phyloP scores from a whole-genome alignment of 2,113 vertebrate species.

The Eptesicus fuscus region DNA sequence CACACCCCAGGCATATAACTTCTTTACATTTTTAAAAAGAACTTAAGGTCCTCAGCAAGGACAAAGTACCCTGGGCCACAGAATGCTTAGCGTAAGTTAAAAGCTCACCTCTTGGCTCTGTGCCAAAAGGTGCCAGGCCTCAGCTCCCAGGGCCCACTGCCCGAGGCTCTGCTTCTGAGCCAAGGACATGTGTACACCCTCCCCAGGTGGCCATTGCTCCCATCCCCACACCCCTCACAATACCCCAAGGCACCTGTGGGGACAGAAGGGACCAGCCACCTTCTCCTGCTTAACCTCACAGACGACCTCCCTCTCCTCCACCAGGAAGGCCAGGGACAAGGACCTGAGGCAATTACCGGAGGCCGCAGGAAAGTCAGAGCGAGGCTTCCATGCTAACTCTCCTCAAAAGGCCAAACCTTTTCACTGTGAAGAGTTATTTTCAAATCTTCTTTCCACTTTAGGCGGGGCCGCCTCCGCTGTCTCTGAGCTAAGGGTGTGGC shows the following conservation, averaged over 20 bases:
- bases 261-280: background rate
- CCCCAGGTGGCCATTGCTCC: background rate
- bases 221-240: background rate
- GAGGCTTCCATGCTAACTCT: background rate
- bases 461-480: background rate
- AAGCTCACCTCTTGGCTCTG: background rate
- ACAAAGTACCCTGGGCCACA: background rate
- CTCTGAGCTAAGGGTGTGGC: background rate
- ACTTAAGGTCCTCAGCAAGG: background rate
- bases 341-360: background rate
- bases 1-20: background rate
- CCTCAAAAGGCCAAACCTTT: background rate
- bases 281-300: background rate
- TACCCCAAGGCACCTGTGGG: background rate
- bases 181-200: background rate
- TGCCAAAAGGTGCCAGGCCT: background rate
- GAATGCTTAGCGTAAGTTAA: background rate
- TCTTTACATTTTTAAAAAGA: background rate
- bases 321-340: background rate
- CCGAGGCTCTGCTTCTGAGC: background rate
- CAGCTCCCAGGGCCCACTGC: background rate
- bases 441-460: background rate
- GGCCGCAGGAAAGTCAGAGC: background rate
- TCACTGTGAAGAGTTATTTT: conserved; percentile 13
- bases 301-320: background rate